Evolutionary conservation across 2,113 vertebrate species (phyloP), one percentile per base, ranked within the genome.

Genomic region (Cephalopholis sonnerati): DNA sequence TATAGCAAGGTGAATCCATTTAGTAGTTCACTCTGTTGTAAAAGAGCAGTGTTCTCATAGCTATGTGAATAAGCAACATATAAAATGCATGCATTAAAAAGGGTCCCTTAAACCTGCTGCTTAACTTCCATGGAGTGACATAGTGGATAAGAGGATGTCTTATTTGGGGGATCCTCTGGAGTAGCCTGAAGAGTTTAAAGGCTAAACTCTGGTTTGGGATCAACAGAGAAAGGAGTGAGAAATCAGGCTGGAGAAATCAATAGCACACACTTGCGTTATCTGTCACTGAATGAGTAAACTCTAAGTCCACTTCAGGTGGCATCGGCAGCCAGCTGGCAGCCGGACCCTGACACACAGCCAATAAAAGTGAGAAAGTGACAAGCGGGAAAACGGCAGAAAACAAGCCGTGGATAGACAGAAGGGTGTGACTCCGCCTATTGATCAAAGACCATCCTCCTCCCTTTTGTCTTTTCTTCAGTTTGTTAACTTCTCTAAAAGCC

Each of bases 381-480:
- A 68, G 64, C 57, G 66, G 64, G 68, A 81, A 78, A 82, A 84
- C 41, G 74, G 82, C 16, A 48, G 63, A 89, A 79, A 83, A 77
- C 76, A 67, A 82, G 79, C 73, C 10, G 22, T 48, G 81, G 61
- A 81, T 36, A 55, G 84, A 89, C 55, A 62, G 39, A 59, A 79
- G 74, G 79, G 32, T 77, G 77, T 89, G 87, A 90, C 93, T 89
- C 94, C 93, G 93, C 94, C 93, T 92, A 89, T 92, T 84, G 91
- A 91, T 93, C 90, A 91, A 83, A 93, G 89, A 91, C 90, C 90
- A 84, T 93, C 92, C 93, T 93, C 91, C 85, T 88, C 71, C 80
- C 87, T 90, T 89, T 93, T 93, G 93, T 93, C 92, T 90, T 79
- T 85, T 66, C 77, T 87, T 59, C 88, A 85, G 92, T 94, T 93